Conservation (phyloP, 2,113 vertebrate genomes). For the Machaerirhynchus nigripectus region DNA sequence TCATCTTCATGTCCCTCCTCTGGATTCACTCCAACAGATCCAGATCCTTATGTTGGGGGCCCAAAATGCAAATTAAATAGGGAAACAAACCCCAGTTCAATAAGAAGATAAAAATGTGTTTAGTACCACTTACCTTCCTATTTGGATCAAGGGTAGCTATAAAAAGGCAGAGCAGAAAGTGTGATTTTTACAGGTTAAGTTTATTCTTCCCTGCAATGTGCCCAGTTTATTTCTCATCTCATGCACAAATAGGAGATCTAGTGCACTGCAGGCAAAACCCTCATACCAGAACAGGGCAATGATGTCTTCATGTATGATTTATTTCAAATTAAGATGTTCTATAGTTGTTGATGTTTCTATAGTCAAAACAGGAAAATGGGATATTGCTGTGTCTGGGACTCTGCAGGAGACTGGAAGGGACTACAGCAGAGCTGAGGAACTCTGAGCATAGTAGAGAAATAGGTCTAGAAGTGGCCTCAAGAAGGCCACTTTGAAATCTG, state of each 20-base stretch:
- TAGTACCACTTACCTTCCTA: background rate
- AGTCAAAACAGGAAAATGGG: background rate
- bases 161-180: background rate
- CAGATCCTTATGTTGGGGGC: background rate
- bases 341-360: background rate
- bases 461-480: background rate
- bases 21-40: background rate
- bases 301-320: background rate
- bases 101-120: background rate
- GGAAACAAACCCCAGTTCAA: background rate
- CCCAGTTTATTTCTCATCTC: background rate
- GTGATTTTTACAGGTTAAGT: background rate
- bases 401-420: background rate
- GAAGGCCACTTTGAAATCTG: background rate
- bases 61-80: background rate
- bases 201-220: background rate
- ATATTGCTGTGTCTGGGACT: background rate
- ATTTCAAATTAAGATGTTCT: background rate
- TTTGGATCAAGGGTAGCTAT: background rate
- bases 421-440: background rate
- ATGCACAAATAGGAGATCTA: background rate
- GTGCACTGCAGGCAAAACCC: background rate
- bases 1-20: background rate
- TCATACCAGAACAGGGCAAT: background rate
- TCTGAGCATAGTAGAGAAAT: background rate